Evolutionary conservation across 1,140 invertebrate genomes (phyloP), one percentile per base, ranked within the genome.

Genomic region (Bombus affinis): DNA sequence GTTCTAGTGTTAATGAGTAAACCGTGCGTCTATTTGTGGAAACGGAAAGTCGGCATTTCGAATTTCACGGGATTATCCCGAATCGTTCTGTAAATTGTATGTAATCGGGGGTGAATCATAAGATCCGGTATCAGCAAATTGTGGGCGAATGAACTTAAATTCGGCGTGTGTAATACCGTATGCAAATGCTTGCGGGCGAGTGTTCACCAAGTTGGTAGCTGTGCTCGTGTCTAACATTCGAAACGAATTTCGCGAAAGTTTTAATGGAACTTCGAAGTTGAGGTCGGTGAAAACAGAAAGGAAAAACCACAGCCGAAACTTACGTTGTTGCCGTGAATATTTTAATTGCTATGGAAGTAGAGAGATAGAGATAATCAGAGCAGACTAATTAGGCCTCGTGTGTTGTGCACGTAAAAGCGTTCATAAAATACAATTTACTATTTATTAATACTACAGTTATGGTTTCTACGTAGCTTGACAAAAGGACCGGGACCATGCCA

Each of bases 211-310:
- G 35, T 77, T 25, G 73, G 37, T 77, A 28, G 73, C 44, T 3
- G 37, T 15, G 81, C 65, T 80, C 83, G 83, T 85, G 83, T 80
- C 83, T 80, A 85, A 85, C 83, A 80, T 80, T 73, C 83, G 76
- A 80, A 85, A 80, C 68, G 83, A 73, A 80, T 85, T 25, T 35
- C 76, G 6, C 13, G n/a, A 5, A 85, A 85, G 76, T 85, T 85
- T 85, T 85, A 80, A 80, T 80, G 83, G 57, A 85, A 85, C 76
- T 72, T 73, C 42, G 68, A 73, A 73, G 77, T 73, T 72, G 39
- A 44, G 68, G 47, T 62, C 42, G n/a, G 28, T 32, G 77, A 22
- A 80, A 84, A 84, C 32, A 59, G n/a, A 37, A 80, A 80, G 32
- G 18, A 62, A 72, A 15, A 59, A 47, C 32, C 47, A 22, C 42